A percentile compares a stretch with the other conserved stretches of the same genome.
Evolutionary conservation across 2,888 invertebrate genomes (phyloP).

Genomic region (Conchocele bisecta): DNA sequence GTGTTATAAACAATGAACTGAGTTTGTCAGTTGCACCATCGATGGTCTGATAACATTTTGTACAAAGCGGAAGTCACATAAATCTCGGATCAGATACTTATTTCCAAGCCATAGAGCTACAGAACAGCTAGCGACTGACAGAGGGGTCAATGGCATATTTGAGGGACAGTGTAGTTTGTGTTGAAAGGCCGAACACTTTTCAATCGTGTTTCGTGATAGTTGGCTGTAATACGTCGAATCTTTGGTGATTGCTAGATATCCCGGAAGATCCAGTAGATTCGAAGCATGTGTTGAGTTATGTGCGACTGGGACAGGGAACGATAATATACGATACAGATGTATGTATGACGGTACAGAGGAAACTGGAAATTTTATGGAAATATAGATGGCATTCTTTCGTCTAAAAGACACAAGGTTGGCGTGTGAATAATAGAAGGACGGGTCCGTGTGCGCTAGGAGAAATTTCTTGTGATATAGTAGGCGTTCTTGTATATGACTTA

Average conservation of each 20-base stretch:
- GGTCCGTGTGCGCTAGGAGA: not conserved
- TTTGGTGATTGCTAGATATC: not conserved
- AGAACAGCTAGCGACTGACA: not conserved
- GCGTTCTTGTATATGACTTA: not conserved
- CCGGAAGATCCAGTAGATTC: not conserved
- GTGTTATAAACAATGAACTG: slow-evolving; percentile 22
- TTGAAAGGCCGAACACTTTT: not conserved
- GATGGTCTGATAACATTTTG: not conserved
- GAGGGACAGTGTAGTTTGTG: not conserved
- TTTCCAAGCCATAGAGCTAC: slow-evolving; percentile 1
- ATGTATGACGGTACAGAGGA: not conserved
- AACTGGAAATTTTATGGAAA: slow-evolving; percentile 11
- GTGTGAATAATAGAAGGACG: slow-evolving; percentile 3
- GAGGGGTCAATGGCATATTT: not conserved
- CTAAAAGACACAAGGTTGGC: slow-evolving; percentile 6
- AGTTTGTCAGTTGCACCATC: slow-evolving; percentile 3
- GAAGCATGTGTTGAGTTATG: not conserved
- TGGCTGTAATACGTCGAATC: not conserved
- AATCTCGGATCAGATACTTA: not conserved
- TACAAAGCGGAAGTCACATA: slow-evolving; percentile 15
- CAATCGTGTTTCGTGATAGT: not conserved
- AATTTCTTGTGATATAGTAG: not conserved
- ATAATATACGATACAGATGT: not conserved
- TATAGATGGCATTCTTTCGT: not conserved
- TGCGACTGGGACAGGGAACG: not conserved